phyloP scores from a whole-genome alignment of 2,888 invertebrate species.

The Thymelicus sylvestris region DNA sequence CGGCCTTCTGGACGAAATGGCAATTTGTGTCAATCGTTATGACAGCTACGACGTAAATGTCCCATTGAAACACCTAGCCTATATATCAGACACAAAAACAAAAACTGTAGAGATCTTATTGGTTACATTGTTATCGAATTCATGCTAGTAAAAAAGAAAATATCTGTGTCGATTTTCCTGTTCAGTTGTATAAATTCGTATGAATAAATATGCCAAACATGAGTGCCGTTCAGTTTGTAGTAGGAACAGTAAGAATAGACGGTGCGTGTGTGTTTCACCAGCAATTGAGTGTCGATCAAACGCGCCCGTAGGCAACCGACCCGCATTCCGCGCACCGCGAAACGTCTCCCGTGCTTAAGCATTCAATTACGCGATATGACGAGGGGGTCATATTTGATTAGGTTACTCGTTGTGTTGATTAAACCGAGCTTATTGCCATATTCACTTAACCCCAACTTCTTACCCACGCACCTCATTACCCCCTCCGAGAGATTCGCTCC shows the following conservation, averaged over 20 bases:
- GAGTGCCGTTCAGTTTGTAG: not conserved
- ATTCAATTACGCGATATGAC: slow-evolving; percentile 82
- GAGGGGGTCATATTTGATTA: slow-evolving; percentile 83
- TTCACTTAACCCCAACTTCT: slow-evolving; percentile 63
- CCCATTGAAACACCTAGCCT: too few relatives aligned
- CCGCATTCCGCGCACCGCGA: slow-evolving; percentile 55
- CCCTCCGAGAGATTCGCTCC: slow-evolving; percentile 23
- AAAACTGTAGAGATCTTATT: too few relatives aligned
- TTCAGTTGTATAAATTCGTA: not conserved
- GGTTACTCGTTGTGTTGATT: slow-evolving; percentile 81
- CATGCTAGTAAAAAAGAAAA: too few relatives aligned
- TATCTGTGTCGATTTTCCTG: not conserved
- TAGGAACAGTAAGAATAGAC: not conserved
- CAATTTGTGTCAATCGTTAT: too few relatives aligned
- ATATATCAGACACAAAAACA: too few relatives aligned
- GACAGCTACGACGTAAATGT: too few relatives aligned
- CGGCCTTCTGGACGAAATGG: too few relatives aligned
- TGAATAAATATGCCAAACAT: not conserved
- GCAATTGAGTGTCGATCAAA: slow-evolving; percentile 69
- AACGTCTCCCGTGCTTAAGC: slow-evolving; percentile 80
- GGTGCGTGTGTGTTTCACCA: not conserved
- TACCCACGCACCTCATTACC: slow-evolving; percentile 46
- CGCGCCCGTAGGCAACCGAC: slow-evolving; percentile 49
- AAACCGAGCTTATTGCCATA: slow-evolving; percentile 82
- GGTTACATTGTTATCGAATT: too few relatives aligned